Base-by-base conservation (phyloP, 1,140 invertebrate species). In the Bombus breviceps region DNA sequence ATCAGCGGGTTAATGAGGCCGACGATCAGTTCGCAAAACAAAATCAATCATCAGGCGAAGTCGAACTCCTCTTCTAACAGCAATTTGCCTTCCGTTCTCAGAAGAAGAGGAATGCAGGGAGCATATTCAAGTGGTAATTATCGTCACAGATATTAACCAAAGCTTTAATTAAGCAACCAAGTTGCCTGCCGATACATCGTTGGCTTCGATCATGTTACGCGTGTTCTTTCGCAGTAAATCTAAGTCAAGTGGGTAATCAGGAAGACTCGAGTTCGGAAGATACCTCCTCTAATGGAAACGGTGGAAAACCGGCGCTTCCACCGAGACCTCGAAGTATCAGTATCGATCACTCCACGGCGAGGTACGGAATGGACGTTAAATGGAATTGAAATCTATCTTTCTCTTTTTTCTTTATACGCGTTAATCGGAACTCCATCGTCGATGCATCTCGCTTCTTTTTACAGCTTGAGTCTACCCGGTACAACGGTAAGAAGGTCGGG, bases 221-320 rank as follows among this genome's bases (percentile, higher is more conserved):
- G 3, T 3, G 39, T 85, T 69, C 25, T 85, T 80, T 92, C 89
- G 4, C 91, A 96, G 96, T 96, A 89, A 96, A 97, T 94, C 95
- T 97, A 86, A 96, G 96, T 90, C 96, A 96, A 92, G 95, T 96
- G 68, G 96, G 96, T 81, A 95, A 95, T 83, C 97, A 97, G 86
- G 97, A 98, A 92, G 97, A 98, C 94, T 97, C 97, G 59, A 97
- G 97, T 91, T 97, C 97, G 3, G 97, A 97, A 94, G 97, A 97
- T 87, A 96, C 94, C 41, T 95, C 94, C 37, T 95, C 95, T 69
- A 94, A 96, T 81, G 94, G 94, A 72, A 95, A 95, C 85, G 94
- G 94, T 43, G 95, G 94, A 83, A 97, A 97, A 91, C 96, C 96
- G 22, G 95, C 95, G 66, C 95, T 96, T 62, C 96, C 96, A 72